These are phyloP conservation scores for Ariopsis seemanni DNA, from an alignment of 2,113 vertebrate species.

Conservation along the genomic window DNA sequence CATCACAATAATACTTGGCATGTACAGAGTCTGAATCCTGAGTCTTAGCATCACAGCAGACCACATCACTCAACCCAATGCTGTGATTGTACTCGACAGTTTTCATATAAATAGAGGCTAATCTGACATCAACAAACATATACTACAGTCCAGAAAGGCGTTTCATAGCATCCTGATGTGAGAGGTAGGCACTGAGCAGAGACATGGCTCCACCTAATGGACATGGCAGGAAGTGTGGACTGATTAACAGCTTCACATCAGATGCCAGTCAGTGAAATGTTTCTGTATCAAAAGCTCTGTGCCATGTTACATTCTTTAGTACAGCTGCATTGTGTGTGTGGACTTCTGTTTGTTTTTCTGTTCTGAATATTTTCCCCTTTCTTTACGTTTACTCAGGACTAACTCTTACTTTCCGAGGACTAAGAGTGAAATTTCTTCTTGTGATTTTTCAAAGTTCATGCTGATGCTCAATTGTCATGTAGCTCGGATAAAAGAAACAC, in stretches of 20 bases:
- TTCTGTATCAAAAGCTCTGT: background rate
- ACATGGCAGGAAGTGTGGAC: conserved; percentile 15
- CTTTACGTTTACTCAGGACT: background rate
- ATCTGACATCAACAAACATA: background rate
- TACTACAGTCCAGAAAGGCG: background rate
- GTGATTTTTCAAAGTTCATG: background rate
- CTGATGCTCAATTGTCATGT: background rate
- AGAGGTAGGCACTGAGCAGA: conserved; percentile 27
- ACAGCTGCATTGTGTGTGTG: background rate
- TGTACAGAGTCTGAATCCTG: background rate
- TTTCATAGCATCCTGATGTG: background rate
- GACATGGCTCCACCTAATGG: conserved; percentile 43
- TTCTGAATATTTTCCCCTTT: background rate
- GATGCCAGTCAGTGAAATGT: too few relatives aligned
- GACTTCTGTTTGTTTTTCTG: background rate
- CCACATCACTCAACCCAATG: background rate
- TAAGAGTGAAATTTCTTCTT: background rate
- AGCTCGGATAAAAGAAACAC: background rate
- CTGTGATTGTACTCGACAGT: background rate
- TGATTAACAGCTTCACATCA: background rate
- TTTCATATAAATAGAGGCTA: background rate
- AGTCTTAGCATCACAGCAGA: background rate
- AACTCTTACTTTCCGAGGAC: background rate
- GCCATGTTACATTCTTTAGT: background rate
- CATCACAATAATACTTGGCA: background rate